Evolutionary conservation across 2,113 vertebrate species (phyloP).

Genomic region (Balaeniceps rex): DNA sequence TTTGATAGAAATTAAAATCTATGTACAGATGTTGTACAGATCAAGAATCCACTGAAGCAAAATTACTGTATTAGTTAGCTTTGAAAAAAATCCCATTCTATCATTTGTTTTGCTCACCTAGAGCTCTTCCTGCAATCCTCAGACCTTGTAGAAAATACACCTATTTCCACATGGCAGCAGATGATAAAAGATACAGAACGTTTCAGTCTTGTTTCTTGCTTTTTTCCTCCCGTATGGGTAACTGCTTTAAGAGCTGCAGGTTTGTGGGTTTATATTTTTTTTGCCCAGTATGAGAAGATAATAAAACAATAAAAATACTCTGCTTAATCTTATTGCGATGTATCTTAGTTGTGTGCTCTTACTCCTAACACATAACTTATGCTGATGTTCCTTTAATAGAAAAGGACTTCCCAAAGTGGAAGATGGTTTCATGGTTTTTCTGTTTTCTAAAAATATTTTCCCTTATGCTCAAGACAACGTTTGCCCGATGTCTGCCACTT

Average conservation of each 20-base stretch:
- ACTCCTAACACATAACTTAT: background rate
- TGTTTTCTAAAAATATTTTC: slow-evolving; percentile 21
- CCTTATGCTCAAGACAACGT: background rate
- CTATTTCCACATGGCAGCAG: slow-evolving; percentile 46
- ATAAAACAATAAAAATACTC: slow-evolving; percentile 9
- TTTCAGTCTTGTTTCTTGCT: background rate
- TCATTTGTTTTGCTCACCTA: background rate
- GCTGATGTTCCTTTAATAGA: background rate
- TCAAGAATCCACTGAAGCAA: background rate
- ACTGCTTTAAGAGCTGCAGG: background rate
- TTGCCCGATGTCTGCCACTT: background rate
- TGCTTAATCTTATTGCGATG: background rate
- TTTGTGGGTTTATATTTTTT: background rate
- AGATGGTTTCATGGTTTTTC: background rate
- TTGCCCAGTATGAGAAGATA: background rate
- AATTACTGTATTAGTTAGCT: background rate
- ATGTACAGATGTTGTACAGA: background rate
- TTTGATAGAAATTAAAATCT: background rate
- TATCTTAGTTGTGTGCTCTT: background rate
- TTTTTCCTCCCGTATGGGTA: background rate
- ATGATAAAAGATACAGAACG: background rate
- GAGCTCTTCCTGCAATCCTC: background rate
- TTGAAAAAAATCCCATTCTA: background rate
- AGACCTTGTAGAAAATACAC: background rate
- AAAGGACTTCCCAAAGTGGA: background rate